A percentile compares a stretch with the other conserved stretches of the same genome.
These are phyloP conservation scores for Craterocephalus amniculus DNA, from an alignment of 2,797 vertebrate species.

Conservation along the genomic window DNA sequence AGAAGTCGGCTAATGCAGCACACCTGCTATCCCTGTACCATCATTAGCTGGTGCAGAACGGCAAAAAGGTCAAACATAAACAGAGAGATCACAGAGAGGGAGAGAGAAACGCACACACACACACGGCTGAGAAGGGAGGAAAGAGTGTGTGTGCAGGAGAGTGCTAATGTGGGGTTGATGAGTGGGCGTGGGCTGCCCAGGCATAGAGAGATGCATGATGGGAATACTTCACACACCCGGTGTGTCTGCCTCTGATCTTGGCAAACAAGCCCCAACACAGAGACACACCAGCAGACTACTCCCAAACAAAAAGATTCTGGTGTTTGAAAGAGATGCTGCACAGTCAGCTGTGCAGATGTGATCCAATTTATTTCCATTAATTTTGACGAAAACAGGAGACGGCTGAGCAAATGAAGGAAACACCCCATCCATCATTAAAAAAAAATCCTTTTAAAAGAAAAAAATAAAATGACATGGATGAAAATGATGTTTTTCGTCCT, in stretches of 20 bases:
- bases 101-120: constrained; percentile 66
- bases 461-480: background rate
- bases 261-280: constrained; percentile 57
- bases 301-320: constrained; percentile 4
- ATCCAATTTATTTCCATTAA: constrained; percentile 51
- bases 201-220: constrained; percentile 75
- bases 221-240: constrained; percentile 77
- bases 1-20: constrained; percentile 82
- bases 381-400: constrained; percentile 22
- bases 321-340: background rate
- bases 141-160: constrained; percentile 43
- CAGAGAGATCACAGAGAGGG: constrained; percentile 77
- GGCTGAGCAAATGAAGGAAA: background rate
- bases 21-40: constrained; percentile 82
- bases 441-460: background rate
- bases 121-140: constrained; percentile 61
- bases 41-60: constrained; percentile 77
- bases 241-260: constrained; percentile 70
- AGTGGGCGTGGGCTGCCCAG: constrained; percentile 75
- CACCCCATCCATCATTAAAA: constrained; percentile 35
- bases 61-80: constrained; percentile 81
- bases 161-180: constrained; percentile 78
- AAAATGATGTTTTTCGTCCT: background rate
- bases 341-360: constrained; percentile 34
- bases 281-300: constrained; percentile 39